Evolutionary conservation across 1,140 invertebrate species (phyloP), one percentile per base, ranked within the genome.

Genomic region (Chlorops oryzae): DNA sequence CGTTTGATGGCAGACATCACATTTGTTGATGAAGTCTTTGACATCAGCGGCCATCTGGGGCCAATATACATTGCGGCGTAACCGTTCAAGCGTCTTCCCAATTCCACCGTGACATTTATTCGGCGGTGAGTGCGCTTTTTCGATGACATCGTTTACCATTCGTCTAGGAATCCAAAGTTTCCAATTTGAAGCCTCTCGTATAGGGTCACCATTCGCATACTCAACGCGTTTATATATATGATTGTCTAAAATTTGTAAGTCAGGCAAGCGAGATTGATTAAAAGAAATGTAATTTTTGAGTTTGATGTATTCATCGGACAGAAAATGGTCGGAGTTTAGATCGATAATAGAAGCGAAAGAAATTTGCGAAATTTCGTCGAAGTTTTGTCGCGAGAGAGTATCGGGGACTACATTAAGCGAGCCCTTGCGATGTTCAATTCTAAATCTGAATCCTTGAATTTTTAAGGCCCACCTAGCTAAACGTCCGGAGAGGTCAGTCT

Each of bases 41-140:
- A n/a, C n/a, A n/a, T n/a, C n/a, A n/a, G n/a, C n/a, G n/a, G n/a
- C n/a, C n/a, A n/a, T n/a, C n/a, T n/a, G n/a, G n/a, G n/a, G n/a
- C n/a, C n/a, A n/a, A n/a, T n/a, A n/a, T n/a, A n/a, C n/a, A n/a
- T n/a, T n/a, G n/a, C n/a, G 18, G 10, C 35, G 35, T 13, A 38
- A 13, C 5, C 35, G 35, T 13, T 38, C 5, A 13, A 38, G 18
- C 5, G 35, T 38, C 35, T 38, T 38, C n/a, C 5, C 35, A 7
- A 38, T 38, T 13, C 35, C 35, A 7, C 35, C 35, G 18, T 38
- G 35, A 15, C 35, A 38, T 38, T 38, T 38, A 18, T 38, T 38
- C 5, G 35, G n/a, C 5, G 35, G n/a, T 5, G n/a, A 15, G 18
- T 38, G 35, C 5, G 35, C 35, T 6, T 38, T 13, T 38, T 38